Base-by-base conservation (phyloP, 2,113 vertebrate genomes). In the Anhinga rufa region DNA sequence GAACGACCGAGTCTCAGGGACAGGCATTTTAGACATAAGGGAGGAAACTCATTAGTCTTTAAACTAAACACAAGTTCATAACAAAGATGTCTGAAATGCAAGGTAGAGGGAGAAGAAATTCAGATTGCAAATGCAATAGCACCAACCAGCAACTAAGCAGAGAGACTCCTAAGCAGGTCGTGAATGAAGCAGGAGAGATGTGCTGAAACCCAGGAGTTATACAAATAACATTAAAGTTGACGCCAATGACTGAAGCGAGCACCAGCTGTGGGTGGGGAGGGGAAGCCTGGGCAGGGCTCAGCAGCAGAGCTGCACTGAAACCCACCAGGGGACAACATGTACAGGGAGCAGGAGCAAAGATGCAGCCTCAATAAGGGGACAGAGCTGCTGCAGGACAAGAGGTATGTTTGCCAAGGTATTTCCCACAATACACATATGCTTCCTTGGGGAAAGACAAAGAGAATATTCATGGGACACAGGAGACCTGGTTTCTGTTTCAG, bases 281-380 rank as follows among this genome's bases (percentile, higher is more conserved):
- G 48, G 32, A 48, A 34, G 15, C 31, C 48, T 0, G 0, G 44
- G 36, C 31, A 83, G 28, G 69, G 52, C 57, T 34, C 26, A 8
- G 58, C 20, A 48, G 72, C 20, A 51, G 44, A 68, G 52, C 22
- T 34, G 57, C 26, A 11, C 29, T 9, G 18, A 9, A 85, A 64
- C 0, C 0, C 1, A 2, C 2, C 7, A 22, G 48, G 51, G 20
- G 10, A 12, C 0, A 0, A 24, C 0, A 0, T 0, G 0, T 9
- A 17, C 1, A 0, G 38, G 42, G 36, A 64, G 19, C 1, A 0
- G 25, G 7, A 52, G 58, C 14, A 34, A 48, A 55, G 40, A 36
- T 4, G 1, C 12, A 54, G 52, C 26, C 18, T 78, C 1, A 0
- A 0, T 25, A 51, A 32, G 8, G 26, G 15, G 20, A 64, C 10